Evolutionary conservation across 2,888 invertebrate genomes (phyloP).

Genomic region (Serrognathus titanus): DNA sequence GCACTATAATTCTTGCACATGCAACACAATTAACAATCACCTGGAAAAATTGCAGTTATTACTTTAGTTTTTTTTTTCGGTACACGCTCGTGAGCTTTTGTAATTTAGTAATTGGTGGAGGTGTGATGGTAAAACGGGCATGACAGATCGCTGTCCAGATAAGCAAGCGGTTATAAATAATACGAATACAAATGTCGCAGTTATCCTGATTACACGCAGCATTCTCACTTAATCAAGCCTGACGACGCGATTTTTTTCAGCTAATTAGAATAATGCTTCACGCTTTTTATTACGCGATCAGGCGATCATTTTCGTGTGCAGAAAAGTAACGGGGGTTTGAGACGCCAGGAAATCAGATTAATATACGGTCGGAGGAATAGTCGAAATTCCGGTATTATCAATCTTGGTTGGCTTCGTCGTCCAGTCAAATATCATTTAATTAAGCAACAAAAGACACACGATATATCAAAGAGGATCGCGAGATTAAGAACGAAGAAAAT

Average conservation of each 20-base stretch:
- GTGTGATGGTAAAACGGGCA: slow-evolving; percentile 1
- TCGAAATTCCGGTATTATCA: slow-evolving; percentile 5
- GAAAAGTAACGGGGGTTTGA: background rate
- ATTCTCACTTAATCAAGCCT: background rate
- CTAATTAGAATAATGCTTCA: slow-evolving; percentile 4
- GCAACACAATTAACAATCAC: too few relatives aligned
- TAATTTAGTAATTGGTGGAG: slow-evolving; percentile 2
- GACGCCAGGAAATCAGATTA: slow-evolving; percentile 1
- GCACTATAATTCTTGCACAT: too few relatives aligned
- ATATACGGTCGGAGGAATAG: slow-evolving; percentile 8
- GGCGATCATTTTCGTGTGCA: background rate
- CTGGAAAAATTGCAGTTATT: too few relatives aligned
- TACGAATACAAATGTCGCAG: background rate
- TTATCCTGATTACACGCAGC: background rate
- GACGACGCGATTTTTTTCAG: background rate
- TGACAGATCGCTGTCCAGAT: background rate
- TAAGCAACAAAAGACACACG: slow-evolving; percentile 29
- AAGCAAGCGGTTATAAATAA: background rate
- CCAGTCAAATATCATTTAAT: slow-evolving; percentile 26
- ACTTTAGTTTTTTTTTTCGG: background rate
- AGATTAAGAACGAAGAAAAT: slow-evolving; percentile 28
- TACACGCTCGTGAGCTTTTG: background rate
- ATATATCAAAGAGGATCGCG: slow-evolving; percentile 30
- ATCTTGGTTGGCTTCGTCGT: slow-evolving; percentile 11
- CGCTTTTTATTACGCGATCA: slow-evolving; percentile 2